Base-by-base conservation (phyloP, 2,113 vertebrate genomes). In the Sinocyclocheilus grahami region DNA sequence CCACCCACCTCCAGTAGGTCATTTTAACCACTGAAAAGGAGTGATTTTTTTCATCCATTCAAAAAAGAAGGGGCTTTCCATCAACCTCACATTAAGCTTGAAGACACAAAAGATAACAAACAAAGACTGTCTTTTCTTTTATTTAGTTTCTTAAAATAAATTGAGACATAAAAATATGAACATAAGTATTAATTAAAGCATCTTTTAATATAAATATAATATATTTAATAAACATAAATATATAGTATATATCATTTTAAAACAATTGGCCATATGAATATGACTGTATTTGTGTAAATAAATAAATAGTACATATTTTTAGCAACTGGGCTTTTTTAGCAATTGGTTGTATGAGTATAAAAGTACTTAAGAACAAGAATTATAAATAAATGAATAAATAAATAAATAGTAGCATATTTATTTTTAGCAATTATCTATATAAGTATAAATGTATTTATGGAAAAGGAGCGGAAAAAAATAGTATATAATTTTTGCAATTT, bases 1-100 rank as follows among this genome's bases (percentile, higher is more conserved):
- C 78, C 74, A 48, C 67, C 74, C 74, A 16, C 79, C 77, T 76
- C 71, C 42, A 24, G 60, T 67, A 63, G n/a, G 67, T 76, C 69
- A 85, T 75, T 78, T 82, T 7, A 85, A 9, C 82, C 67, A 55
- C 27, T 83, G 2, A 83, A 9, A 22, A 33, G 63, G 27, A 37
- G 30, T 58, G 27, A 24, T 53, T 33, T 42, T 67, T 48, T 83
- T 53, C 12, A 51, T 6, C 65, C 67, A 83, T 58, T 83, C 27
- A 83, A 39, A 58, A 53, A 18, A 60, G 11, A 69, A 39, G 82
- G 82, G 67, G 30, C 12, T 83, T 27, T 27, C 82, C 82, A 83
- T 13, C 20, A 83, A 74, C 20, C 27, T 55, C 63, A 83, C 81
- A 53, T 18, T 33, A 16, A 30, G 63, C 63, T 33, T 83, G 16